Evolutionary conservation across 2,113 vertebrate genomes (phyloP), one percentile per base, ranked within the genome.

Genomic region (Podarcis cretensis): DNA sequence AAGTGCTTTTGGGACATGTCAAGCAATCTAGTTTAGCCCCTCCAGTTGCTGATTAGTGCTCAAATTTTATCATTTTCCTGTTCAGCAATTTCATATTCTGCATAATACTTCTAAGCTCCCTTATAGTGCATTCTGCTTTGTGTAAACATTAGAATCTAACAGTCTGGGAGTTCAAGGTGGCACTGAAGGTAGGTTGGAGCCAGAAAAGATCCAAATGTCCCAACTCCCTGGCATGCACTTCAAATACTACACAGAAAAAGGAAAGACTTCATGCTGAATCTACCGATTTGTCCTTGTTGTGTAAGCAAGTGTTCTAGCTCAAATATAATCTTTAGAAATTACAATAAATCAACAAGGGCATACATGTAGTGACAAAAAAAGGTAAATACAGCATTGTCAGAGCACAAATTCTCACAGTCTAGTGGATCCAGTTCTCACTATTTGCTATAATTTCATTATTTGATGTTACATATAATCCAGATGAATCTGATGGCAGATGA

Each of bases 1-100:
- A 92, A 92, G 82, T 81, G 90, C 86, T 88, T 89, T 90, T 6
- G 43, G 84, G 93, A 87, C 93, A 91, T 32, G 65, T 84, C 94
- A 86, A 85, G 90, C 91, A 94, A 90, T 77, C 65, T 79, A 88
- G 89, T 79, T 87, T 90, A 32, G 81, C 78, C 93, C 88, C 91
- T 88, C 78, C 88, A 84, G n/a, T 0, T 76, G 89, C 48, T 87
- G 88, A 82, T 59, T 92, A 92, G 89, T 35, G 73, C 90, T 91
- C 83, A 92, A 93, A 92, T 90, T 91, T 87, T 87, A 82, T 85
- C 94, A 83, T 77, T 88, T 92, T 93, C 93, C 88, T 90, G 84
- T 89, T 87, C 87, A 85, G 2, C 77, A 93, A 92, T 92, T 92
- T 48, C 40, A 92, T 91, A 92, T 91, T 93, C 91, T 90, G 79